These are phyloP conservation scores for Ceramica pisi DNA, from an alignment of 2,888 invertebrate genomes.

Conservation along the genomic window DNA sequence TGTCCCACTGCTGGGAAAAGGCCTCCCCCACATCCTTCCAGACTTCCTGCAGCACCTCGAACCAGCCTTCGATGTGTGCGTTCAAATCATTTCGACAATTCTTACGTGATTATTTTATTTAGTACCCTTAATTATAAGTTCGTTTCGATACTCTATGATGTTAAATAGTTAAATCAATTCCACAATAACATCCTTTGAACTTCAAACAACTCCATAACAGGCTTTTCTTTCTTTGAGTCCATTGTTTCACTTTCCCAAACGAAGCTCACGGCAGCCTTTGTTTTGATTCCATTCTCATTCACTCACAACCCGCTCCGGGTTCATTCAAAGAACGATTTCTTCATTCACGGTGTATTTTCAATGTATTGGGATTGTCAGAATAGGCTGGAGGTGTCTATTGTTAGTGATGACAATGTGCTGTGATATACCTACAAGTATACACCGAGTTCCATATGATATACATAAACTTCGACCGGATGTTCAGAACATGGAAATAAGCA, in stretches of 20 bases:
- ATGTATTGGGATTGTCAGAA: conserved; percentile 27
- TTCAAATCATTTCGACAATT: neutral
- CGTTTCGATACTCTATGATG: neutral
- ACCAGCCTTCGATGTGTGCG: too few species aligned
- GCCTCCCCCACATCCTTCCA: too few species aligned
- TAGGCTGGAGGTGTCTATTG: conserved; percentile 23
- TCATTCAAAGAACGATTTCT: conserved; percentile 36
- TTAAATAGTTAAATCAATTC: neutral
- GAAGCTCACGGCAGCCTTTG: conserved; percentile 22
- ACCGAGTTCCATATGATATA: too few species aligned
- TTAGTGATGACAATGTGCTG: conserved; percentile 20
- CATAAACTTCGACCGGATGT: too few species aligned
- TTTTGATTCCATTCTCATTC: conserved; percentile 35
- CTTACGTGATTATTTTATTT: too few species aligned
- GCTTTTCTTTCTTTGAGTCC: conserved; percentile 16
- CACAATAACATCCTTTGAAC: neutral
- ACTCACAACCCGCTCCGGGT: conserved; percentile 12
- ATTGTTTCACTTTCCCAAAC: conserved; percentile 35
- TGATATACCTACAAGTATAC: too few species aligned
- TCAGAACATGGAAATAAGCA: too few species aligned
- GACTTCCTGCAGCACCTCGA: too few species aligned
- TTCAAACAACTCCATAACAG: conserved; percentile 18
- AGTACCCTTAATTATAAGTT: neutral
- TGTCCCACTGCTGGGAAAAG: too few species aligned
- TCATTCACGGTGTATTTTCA: conserved; percentile 41